Evolutionary conservation across 2,888 invertebrate genomes (phyloP).

Genomic region (Amphiduros pacificus): DNA sequence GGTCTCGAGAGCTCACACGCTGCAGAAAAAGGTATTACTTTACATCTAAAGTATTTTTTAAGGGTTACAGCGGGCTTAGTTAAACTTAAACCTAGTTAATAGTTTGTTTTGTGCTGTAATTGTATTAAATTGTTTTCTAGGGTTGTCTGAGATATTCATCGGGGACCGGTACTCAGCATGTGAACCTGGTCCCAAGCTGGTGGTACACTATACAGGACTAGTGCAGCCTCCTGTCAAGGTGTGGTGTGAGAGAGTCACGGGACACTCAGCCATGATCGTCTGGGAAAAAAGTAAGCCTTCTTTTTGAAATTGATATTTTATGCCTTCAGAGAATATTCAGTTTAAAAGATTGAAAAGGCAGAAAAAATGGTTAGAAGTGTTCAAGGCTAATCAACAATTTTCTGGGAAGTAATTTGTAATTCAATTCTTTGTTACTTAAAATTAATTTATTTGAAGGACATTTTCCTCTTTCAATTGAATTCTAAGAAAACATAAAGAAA

Average conservation of each 20-base stretch:
- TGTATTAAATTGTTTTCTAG: background rate
- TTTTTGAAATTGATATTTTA: too few relatives aligned
- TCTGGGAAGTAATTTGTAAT: too few relatives aligned
- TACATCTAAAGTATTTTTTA: too few relatives aligned
- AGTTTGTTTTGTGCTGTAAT: background rate
- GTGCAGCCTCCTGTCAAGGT: constrained; percentile 54
- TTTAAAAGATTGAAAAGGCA: too few relatives aligned
- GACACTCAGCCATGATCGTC: constrained; percentile 58
- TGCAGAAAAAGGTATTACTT: constrained; percentile 29
- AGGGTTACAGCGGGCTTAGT: too few relatives aligned
- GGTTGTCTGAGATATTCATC: constrained; percentile 28
- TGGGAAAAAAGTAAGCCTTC: constrained; percentile 57
- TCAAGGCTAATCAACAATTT: too few relatives aligned
- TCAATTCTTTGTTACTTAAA: too few relatives aligned
- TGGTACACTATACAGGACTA: constrained; percentile 55
- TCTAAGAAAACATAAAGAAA: too few relatives aligned
- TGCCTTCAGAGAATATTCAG: too few relatives aligned
- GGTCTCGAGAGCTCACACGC: constrained; percentile 21
- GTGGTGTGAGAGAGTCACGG: constrained; percentile 58
- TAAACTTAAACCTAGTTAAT: background rate
- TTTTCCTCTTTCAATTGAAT: too few relatives aligned
- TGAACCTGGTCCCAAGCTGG: constrained; percentile 53
- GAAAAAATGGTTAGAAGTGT: too few relatives aligned
- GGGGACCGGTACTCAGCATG: constrained; percentile 54
- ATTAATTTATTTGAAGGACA: too few relatives aligned